phyloP scores from a whole-genome alignment of 2,113 vertebrate species.

The Aepyceros melampus region DNA sequence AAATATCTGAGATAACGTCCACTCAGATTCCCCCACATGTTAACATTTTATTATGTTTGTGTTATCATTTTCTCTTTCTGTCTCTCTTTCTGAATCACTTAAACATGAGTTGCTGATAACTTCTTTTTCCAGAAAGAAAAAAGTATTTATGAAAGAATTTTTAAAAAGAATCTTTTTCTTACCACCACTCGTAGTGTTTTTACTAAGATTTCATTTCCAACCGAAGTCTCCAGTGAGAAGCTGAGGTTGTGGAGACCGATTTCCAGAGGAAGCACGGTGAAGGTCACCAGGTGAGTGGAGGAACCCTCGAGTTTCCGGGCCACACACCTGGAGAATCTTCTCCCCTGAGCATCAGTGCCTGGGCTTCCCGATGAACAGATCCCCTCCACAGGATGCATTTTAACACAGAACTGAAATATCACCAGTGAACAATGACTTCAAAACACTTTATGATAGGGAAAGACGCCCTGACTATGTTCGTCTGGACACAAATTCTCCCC shows the following conservation, averaged over 20 bases:
- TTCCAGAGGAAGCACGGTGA: slow-evolving; percentile 89
- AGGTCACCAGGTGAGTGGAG: slow-evolving; percentile 75
- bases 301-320: slow-evolving; percentile 34
- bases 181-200: slow-evolving; percentile 93
- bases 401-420: slow-evolving; percentile 87
- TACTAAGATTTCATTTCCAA: slow-evolving; percentile 78
- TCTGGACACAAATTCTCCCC: background rate
- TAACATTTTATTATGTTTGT: background rate
- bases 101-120: background rate
- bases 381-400: slow-evolving; percentile 79
- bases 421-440: background rate
- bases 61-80: background rate
- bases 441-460: background rate
- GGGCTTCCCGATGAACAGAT: slow-evolving; percentile 83
- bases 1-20: background rate
- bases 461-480: background rate
- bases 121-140: background rate
- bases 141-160: background rate
- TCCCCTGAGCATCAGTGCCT: rapidly evolving
- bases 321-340: background rate
- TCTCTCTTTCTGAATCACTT: background rate
- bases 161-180: slow-evolving; percentile 58
- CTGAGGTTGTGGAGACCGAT: slow-evolving; percentile 86
- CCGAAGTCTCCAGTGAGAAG: slow-evolving; percentile 81
- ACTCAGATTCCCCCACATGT: background rate